Evolutionary conservation across 2,113 vertebrate species (phyloP).

Genomic region (Xiphias gladius): DNA sequence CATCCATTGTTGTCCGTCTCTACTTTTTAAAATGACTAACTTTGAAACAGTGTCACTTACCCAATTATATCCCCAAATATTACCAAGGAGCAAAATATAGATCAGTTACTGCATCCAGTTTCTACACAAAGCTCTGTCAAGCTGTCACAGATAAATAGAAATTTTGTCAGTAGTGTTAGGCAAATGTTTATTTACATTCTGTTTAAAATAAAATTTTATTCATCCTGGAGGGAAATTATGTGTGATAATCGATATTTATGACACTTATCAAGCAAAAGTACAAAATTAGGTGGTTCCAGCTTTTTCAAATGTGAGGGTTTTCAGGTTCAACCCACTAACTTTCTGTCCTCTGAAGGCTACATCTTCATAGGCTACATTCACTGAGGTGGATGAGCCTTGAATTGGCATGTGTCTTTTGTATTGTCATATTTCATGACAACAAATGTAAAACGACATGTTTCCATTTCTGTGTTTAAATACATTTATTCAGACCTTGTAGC

Average conservation of each 20-base stretch:
- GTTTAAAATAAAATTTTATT: not conserved
- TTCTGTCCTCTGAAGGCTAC: too few species aligned
- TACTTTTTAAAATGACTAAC: not conserved
- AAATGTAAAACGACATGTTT: not conserved
- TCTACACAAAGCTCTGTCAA: too few species aligned
- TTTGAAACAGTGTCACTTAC: not conserved
- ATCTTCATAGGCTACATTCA: too few species aligned
- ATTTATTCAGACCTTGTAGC: not conserved
- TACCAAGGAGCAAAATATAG: not conserved
- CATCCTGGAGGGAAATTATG: not conserved
- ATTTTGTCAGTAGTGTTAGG: too few species aligned
- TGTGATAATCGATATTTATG: not conserved
- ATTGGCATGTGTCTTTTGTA: too few species aligned
- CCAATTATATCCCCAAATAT: not conserved
- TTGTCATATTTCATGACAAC: too few species aligned
- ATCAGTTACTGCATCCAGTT: not conserved
- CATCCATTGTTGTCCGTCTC: not conserved
- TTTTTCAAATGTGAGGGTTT: too few species aligned
- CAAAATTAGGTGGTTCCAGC: not conserved
- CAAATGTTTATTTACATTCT: too few species aligned
- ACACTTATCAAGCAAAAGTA: not conserved
- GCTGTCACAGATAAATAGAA: too few species aligned
- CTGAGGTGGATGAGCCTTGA: too few species aligned
- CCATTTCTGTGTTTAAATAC: not conserved
- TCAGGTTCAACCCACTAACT: too few species aligned